Percentiles rank a stretch among this genome's conserved stretches.
phyloP scores from a whole-genome alignment of 2,113 vertebrate genomes.

The Tenrec ecaudatus region DNA sequence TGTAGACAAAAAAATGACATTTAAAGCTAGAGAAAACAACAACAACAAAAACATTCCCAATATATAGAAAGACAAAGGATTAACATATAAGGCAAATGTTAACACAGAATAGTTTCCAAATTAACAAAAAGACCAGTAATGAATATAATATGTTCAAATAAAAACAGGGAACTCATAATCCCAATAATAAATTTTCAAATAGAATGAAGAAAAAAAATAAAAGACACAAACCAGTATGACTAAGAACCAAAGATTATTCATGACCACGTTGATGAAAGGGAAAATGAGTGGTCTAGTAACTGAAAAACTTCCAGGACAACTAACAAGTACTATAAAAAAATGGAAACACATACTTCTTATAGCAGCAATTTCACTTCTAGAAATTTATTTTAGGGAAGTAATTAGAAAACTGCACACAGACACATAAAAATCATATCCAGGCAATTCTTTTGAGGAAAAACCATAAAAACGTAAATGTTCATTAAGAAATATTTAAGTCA shows the following conservation, averaged over 20 bases:
- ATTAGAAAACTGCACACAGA: not conserved
- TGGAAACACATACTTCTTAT: not conserved
- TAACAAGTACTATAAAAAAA: slow-evolving; percentile 19
- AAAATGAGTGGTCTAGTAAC: not conserved
- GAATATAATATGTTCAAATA: not conserved
- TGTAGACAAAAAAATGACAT: not conserved
- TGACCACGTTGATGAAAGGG: not conserved
- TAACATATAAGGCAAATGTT: not conserved
- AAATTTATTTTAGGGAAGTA: slow-evolving; percentile 30
- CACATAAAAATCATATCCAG: not conserved
- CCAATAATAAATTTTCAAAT: slow-evolving; percentile 19
- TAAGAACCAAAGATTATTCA: slow-evolving; percentile 42
- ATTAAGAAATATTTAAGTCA: not conserved
- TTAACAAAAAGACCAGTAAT: not conserved
- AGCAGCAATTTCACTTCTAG: slow-evolving; percentile 27
- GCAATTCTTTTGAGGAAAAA: slow-evolving; percentile 22
- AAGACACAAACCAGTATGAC: not conserved
- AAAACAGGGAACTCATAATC: not conserved
- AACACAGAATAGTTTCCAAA: slow-evolving; percentile 37
- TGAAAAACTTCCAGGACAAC: not conserved
- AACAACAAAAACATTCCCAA: not conserved
- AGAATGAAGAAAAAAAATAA: not conserved
- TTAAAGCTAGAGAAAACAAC: slow-evolving; percentile 8
- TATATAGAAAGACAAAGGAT: slow-evolving; percentile 17
- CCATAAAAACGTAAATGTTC: not conserved